Percentiles rank a stretch among this genome's conserved stretches.
Evolutionary conservation across 2,797 vertebrate species (phyloP).

Genomic region (Gastrophryne carolinensis): DNA sequence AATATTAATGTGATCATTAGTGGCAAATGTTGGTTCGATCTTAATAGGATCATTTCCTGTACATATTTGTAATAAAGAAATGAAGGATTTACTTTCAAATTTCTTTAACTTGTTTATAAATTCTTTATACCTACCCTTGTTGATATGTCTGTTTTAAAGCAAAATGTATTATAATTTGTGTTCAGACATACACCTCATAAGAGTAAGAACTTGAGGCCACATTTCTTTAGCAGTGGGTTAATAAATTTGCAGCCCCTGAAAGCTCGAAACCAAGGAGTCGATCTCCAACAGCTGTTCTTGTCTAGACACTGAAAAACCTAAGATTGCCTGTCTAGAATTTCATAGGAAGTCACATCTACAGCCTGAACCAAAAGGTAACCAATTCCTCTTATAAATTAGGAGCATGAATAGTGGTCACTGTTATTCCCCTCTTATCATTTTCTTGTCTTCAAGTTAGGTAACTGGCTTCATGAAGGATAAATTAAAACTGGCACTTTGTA

Average conservation of each 20-base stretch:
- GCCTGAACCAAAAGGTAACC: constrained; percentile 10
- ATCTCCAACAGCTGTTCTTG: constrained; percentile 11
- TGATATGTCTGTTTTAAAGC: no score
- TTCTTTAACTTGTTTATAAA: no score
- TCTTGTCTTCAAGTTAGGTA: not conserved
- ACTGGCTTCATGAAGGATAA: not conserved
- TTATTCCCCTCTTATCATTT: not conserved
- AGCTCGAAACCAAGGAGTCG: not conserved
- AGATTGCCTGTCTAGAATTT: constrained; percentile 10
- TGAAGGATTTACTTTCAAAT: no score
- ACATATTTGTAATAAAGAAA: no score
- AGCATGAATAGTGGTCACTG: constrained; percentile 43
- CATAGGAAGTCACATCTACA: constrained; percentile 14
- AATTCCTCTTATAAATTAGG: constrained; percentile 43
- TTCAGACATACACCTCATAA: no score
- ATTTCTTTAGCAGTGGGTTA: constrained; percentile 2
- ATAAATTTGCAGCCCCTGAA: not conserved
- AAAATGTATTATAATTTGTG: no score
- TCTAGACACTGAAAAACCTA: not conserved
- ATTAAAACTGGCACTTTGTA: constrained; percentile 31
- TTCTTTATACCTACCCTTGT: no score
- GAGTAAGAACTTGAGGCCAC: not conserved
- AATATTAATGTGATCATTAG: no score
- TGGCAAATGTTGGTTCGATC: no score
- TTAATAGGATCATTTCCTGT: no score